Conservation (phyloP, 2,888 invertebrate species). For the Diaprepes abbreviatus region DNA sequence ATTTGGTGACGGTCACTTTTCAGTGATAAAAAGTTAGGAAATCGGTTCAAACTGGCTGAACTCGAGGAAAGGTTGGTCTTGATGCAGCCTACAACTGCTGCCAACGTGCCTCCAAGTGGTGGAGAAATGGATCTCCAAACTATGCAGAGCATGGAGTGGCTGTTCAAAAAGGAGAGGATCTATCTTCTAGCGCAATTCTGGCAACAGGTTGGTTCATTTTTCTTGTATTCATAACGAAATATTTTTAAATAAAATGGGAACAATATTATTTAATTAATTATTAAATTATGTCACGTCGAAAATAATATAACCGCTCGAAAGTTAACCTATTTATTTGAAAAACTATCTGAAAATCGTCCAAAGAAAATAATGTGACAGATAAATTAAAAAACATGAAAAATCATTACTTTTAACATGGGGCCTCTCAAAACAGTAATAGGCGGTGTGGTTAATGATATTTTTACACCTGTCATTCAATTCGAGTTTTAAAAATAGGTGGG, state of each 20-base stretch:
- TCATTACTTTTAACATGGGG: constrained; percentile 37
- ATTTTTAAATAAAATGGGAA: background rate
- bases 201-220: constrained; percentile 86
- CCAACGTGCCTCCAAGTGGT: constrained; percentile 71
- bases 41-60: constrained; percentile 56
- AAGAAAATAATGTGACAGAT: constrained; percentile 6
- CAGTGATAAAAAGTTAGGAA: background rate
- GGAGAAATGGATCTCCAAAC: constrained; percentile 93
- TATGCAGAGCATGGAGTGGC: constrained; percentile 97
- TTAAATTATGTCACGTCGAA: too few species aligned
- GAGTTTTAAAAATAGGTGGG: constrained; percentile 5
- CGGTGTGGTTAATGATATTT: constrained; percentile 38
- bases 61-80: constrained; percentile 67
- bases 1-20: background rate
- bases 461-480: constrained; percentile 40
- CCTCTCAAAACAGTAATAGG: constrained; percentile 32
- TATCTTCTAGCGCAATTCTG: constrained; percentile 95
- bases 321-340: constrained; percentile 2
- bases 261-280: too few species aligned
- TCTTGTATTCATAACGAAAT: background rate
- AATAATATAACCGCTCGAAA: background rate
- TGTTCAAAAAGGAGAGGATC: constrained; percentile 95
- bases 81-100: constrained; percentile 84
- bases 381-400: constrained; percentile 43
- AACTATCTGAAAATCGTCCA: background rate